Base-by-base conservation (phyloP, 53 echinoderm and acorn worm genomes). In the Patiria pectinifera region DNA sequence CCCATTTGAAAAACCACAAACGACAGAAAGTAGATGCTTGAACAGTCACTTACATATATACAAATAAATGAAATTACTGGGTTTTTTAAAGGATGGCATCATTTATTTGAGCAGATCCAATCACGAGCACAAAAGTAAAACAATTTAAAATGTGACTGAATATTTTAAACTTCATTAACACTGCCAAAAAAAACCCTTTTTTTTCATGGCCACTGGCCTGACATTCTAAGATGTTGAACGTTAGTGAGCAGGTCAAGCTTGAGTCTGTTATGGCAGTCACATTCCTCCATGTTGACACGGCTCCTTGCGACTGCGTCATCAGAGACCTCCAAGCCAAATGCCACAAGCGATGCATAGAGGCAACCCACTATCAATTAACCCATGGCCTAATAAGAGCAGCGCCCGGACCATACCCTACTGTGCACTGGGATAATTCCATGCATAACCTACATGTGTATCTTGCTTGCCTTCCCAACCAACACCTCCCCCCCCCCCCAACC, bases 351-450 rank as follows among this genome's bases (percentile, higher is more conserved):
- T 80, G 90, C 90, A 66, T 90, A 80, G 80, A 69, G 81, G 44
- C 80, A 81, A 80, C 90, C 80, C 66, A 45, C 80, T 90, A 81
- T 90, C 90, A 90, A 90, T 90, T 90, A 90, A 70, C 90, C 80
- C 44, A 77, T 80, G 69, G 80, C 80, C 90, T 80, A 81, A 69
- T 80, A 81, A 90, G 90, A 70, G 61, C 90, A 45, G 80, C 69
- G 14, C 80, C 26, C 69, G 26, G 84, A 63, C 69, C 80, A 45
- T 66, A 14, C 13, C 82, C 82, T 81, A 43, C 90, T 69, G 90
- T 66, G 90, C 25, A 19, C 78, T 61, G 53, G 75, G n/a, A 53
- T 75, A 87, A 87, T 87, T 87, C 87, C 76, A 26, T 76, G 78
- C 76, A 87, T 78, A 86, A 19, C 45, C 45, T 45, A 15, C 21